A percentile compares a stretch with the other conserved stretches of the same genome.
Conservation (phyloP, 2,113 vertebrate species). For the Ptyas mucosa region DNA sequence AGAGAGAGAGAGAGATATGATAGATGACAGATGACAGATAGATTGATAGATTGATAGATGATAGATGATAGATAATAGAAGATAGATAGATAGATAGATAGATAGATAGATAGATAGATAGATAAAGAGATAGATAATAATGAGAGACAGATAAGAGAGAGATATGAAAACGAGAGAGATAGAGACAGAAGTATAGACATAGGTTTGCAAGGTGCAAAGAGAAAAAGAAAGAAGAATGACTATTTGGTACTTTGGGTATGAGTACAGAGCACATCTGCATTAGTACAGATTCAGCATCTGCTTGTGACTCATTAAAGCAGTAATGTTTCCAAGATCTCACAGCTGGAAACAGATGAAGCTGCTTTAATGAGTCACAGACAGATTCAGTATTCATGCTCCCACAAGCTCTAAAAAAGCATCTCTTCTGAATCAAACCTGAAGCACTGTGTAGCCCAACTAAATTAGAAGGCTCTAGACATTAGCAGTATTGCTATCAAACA, state of each 20-base stretch:
- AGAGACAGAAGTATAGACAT: background rate
- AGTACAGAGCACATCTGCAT: background rate
- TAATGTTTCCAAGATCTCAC: background rate
- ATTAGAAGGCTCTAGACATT: conserved; percentile 50
- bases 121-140: too few relatives aligned
- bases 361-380: background rate
- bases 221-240: background rate
- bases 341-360: background rate
- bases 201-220: background rate
- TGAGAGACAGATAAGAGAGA: too few relatives aligned
- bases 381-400: background rate
- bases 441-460: background rate
- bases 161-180: too few relatives aligned
- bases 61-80: too few relatives aligned
- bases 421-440: background rate
- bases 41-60: too few relatives aligned
- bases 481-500: conserved; percentile 57
- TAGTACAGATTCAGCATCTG: background rate
- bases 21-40: too few relatives aligned
- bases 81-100: too few relatives aligned
- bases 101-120: too few relatives aligned
- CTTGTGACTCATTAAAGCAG: background rate
- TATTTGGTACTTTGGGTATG: background rate
- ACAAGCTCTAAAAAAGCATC: background rate
- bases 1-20: too few relatives aligned